Percentiles rank a stretch among this genome's conserved stretches.
These are phyloP conservation scores for Scaptomyza pallida DNA, from an alignment of 1,140 invertebrate species.

Conservation along the genomic window DNA sequence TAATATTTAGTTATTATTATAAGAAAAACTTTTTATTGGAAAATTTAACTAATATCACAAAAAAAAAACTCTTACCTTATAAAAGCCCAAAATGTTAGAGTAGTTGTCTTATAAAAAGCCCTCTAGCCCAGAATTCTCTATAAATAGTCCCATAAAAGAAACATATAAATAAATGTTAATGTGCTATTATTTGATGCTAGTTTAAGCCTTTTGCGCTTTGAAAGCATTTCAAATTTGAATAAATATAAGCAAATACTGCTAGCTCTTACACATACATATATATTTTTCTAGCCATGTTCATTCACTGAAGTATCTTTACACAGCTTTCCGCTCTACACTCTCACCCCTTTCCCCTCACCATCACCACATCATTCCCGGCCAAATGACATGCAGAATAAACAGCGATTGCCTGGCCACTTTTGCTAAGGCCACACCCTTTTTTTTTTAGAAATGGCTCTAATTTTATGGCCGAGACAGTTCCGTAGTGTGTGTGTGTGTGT, in stretches of 20 bases:
- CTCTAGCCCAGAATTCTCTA: no score
- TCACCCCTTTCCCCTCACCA: no score
- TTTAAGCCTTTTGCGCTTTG: neutral
- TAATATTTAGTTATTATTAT: no score
- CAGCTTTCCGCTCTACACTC: neutral
- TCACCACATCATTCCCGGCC: no score
- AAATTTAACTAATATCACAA: no score
- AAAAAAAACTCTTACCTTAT: no score
- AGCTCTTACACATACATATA: no score
- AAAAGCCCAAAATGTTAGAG: no score
- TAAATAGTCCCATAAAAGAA: no score
- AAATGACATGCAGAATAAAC: conserved; percentile 52
- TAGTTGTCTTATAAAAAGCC: no score
- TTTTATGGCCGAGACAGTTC: conserved; percentile 47
- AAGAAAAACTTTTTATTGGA: no score
- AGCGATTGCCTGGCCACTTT: conserved; percentile 34
- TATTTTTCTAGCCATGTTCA: neutral
- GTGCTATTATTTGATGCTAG: neutral
- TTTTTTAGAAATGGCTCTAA: conserved; percentile 39
- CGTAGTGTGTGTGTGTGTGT: neutral
- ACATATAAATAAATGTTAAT: neutral
- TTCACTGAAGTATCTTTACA: conserved; percentile 8
- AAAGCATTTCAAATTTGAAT: conserved; percentile 1
- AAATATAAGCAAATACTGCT: neutral
- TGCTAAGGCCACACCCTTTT: conserved; percentile 23